These are phyloP conservation scores for Torymus texanus DNA, from an alignment of 2,888 invertebrate genomes.

Conservation along the genomic window DNA sequence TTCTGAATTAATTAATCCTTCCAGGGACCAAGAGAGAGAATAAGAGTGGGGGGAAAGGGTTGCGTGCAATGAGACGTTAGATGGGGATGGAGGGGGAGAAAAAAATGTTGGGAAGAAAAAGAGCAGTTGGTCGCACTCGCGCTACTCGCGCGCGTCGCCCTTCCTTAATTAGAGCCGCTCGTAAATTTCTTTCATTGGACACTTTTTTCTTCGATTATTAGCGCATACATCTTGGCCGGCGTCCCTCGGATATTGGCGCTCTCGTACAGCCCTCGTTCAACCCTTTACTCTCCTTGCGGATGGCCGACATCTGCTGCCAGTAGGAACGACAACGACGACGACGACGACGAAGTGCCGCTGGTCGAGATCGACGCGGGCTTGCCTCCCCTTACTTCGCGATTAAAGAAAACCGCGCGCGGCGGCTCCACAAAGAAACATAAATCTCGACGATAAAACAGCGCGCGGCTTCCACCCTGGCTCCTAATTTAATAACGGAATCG, in stretches of 20 bases:
- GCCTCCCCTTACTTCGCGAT: slow-evolving; percentile 46
- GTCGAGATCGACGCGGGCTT: neutral
- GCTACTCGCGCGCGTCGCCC: slow-evolving; percentile 59
- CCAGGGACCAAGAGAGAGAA: slow-evolving; percentile 39
- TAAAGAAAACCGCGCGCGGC: slow-evolving; percentile 51
- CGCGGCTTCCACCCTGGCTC: neutral
- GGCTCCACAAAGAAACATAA: slow-evolving; percentile 47
- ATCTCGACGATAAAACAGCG: slow-evolving; percentile 41
- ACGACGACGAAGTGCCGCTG: neutral
- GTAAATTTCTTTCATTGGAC: slow-evolving; percentile 75
- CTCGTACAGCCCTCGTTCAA: slow-evolving; percentile 38
- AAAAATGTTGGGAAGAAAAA: slow-evolving; percentile 53
- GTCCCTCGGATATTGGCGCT: slow-evolving; percentile 49
- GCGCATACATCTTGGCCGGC: slow-evolving; percentile 71
- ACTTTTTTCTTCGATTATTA: slow-evolving; percentile 75
- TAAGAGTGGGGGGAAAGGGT: slow-evolving; percentile 59
- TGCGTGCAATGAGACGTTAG: slow-evolving; percentile 53
- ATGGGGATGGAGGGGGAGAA: slow-evolving; percentile 48
- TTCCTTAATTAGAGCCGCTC: slow-evolving; percentile 74
- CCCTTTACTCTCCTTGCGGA: slow-evolving; percentile 52
- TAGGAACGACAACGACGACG: neutral
- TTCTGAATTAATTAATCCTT: slow-evolving; percentile 75
- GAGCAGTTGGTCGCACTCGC: slow-evolving; percentile 60
- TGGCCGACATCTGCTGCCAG: slow-evolving; percentile 52
- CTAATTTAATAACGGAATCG: slow-evolving; percentile 54